Conservation (phyloP, 2,113 vertebrate genomes). For the Mungos mungo region DNA sequence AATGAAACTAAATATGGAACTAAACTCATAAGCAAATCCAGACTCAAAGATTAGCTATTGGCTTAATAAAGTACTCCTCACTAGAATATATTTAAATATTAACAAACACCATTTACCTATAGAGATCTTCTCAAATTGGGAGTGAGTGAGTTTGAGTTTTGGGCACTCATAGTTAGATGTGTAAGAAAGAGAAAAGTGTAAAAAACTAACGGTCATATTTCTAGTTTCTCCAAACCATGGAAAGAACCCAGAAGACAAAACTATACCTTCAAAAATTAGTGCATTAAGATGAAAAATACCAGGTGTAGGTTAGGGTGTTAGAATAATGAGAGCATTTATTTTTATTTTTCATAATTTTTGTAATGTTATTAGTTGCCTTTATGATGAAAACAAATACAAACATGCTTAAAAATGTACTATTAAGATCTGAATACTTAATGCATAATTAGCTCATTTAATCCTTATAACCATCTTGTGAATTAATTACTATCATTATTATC, state of each 20-base stretch:
- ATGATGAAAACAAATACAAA: background rate
- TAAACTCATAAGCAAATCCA: background rate
- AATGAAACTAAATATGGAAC: background rate
- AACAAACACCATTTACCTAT: background rate
- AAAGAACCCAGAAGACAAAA: background rate
- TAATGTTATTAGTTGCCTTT: background rate
- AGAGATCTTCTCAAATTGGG: background rate
- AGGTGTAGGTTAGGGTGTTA: background rate
- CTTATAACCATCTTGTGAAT: background rate
- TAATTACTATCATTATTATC: background rate
- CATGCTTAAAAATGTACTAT: slow-evolving; percentile 21
- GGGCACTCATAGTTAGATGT: background rate
- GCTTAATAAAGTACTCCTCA: background rate
- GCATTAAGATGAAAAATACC: background rate
- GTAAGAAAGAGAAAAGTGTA: background rate
- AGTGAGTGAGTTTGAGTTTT: background rate
- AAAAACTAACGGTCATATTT: background rate
- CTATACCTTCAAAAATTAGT: slow-evolving; percentile 25
- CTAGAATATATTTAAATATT: background rate
- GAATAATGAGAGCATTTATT: background rate
- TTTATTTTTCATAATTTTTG: background rate
- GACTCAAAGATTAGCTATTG: background rate
- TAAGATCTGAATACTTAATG: background rate
- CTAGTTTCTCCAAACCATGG: background rate
- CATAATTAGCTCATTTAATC: background rate